These are phyloP conservation scores for Xiphydria camelus DNA, from an alignment of 2,888 invertebrate genomes.

Conservation along the genomic window DNA sequence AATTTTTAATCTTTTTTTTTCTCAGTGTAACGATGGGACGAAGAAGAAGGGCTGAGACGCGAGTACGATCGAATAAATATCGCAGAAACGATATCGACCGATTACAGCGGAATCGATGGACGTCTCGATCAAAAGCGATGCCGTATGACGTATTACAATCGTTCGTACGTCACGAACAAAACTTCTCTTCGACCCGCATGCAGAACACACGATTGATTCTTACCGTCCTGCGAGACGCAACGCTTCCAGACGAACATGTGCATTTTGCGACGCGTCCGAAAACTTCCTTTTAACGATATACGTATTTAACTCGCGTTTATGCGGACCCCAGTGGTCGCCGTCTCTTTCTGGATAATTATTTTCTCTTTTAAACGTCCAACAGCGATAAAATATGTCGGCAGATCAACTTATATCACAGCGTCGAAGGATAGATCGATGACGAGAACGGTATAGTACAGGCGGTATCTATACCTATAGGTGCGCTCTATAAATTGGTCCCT, in stretches of 20 bases:
- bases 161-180: too few species aligned
- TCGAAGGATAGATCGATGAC: conserved; percentile 1
- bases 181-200: conserved; percentile 7
- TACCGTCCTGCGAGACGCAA: conserved; percentile 52
- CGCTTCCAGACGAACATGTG: conserved; percentile 51
- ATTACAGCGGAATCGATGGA: too few species aligned
- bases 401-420: conserved; percentile 18
- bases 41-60: too few species aligned
- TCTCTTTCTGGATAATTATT: conserved; percentile 11
- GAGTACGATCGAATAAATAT: too few species aligned
- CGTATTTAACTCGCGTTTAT: not conserved
- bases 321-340: not conserved
- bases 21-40: too few species aligned
- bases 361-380: conserved; percentile 4
- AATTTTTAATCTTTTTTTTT: not conserved
- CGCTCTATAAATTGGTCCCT: conserved; percentile 19
- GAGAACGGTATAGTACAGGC: too few species aligned
- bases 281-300: not conserved
- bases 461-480: too few species aligned
- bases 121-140: too few species aligned
- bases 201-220: too few species aligned
- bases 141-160: too few species aligned
- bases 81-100: too few species aligned
- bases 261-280: conserved; percentile 27
- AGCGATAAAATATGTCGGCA: conserved; percentile 10